A percentile compares a stretch with the other conserved stretches of the same genome.
Evolutionary conservation across 2,797 vertebrate genomes (phyloP).

Genomic region (Tamandua tetradactyla): DNA sequence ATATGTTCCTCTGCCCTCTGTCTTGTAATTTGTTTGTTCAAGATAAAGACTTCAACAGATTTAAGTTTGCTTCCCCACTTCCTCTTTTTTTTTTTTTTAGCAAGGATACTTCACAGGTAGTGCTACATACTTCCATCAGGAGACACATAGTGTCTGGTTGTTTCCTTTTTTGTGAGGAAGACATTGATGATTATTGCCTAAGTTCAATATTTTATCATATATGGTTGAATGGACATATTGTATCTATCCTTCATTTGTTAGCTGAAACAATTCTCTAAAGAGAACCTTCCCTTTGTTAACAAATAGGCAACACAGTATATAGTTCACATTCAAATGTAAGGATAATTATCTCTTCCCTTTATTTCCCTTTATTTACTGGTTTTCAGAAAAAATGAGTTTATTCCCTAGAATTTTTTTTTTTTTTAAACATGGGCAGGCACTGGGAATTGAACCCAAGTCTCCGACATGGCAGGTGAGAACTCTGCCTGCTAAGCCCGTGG

Average conservation of each 20-base stretch:
- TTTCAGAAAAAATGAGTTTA: constrained; percentile 43
- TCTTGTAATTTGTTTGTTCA: constrained; percentile 20
- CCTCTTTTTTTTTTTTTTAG: not conserved
- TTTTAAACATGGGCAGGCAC: too few species aligned
- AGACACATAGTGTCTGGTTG: too few species aligned
- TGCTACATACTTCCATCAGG: too few species aligned
- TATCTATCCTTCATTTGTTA: constrained; percentile 18
- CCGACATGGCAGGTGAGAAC: too few species aligned
- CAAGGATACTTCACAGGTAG: too few species aligned
- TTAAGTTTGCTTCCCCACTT: not conserved
- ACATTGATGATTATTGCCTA: constrained; percentile 17
- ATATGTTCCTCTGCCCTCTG: not conserved
- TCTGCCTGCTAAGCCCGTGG: too few species aligned
- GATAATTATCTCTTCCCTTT: constrained; percentile 44
- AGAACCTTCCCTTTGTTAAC: constrained; percentile 6
- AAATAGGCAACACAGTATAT: constrained; percentile 22
- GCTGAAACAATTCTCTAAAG: not conserved
- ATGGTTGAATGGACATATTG: not conserved
- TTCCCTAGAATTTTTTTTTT: too few species aligned
- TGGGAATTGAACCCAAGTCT: too few species aligned
- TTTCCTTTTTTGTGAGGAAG: not conserved
- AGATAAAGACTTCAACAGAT: not conserved
- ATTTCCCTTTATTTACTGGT: too few species aligned
- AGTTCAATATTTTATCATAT: constrained; percentile 3
- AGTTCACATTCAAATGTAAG: constrained; percentile 9